Evolutionary conservation across 1,140 invertebrate genomes (phyloP).

Genomic region (Globodera rostochiensis): DNA sequence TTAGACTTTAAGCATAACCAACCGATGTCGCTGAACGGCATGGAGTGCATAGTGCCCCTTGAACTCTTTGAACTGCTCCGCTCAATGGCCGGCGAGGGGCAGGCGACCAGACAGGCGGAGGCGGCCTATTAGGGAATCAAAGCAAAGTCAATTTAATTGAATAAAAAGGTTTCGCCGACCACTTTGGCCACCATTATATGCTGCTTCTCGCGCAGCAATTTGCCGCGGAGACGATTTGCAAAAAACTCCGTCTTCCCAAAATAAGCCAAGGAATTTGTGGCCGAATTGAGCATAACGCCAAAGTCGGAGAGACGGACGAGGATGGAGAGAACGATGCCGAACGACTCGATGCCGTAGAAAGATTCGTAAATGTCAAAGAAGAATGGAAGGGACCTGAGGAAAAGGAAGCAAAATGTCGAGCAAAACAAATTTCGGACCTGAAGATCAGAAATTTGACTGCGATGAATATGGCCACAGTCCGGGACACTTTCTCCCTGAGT

Average conservation of each 20-base stretch:
- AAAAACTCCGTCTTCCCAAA: constrained; percentile 46
- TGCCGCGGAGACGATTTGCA: constrained; percentile 33
- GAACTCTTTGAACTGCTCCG: constrained; percentile 8
- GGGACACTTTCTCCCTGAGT: constrained; percentile 48
- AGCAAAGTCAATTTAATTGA: neutral
- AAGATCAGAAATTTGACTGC: constrained; percentile 53
- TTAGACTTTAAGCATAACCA: neutral
- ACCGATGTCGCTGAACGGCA: neutral
- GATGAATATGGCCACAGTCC: constrained; percentile 53
- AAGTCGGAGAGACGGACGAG: constrained; percentile 54
- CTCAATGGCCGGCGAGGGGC: constrained; percentile 11
- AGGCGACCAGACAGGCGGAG: constrained; percentile 24
- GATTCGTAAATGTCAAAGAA: constrained; percentile 55
- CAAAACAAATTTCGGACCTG: constrained; percentile 21
- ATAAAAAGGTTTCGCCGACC: neutral
- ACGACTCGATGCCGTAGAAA: constrained; percentile 54
- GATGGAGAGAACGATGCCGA: constrained; percentile 46
- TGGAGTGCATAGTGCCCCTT: neutral
- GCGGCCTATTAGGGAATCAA: constrained; percentile 9
- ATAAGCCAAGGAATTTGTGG: constrained; percentile 57
- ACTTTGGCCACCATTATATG: constrained; percentile 30
- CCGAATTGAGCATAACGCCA: constrained; percentile 49
- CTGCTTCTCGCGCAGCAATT: constrained; percentile 40
- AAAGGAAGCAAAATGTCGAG: neutral
- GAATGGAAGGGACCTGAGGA: constrained; percentile 46